Percentiles rank a stretch among this genome's conserved stretches.
Evolutionary conservation across 2,797 vertebrate genomes (phyloP).

Genomic region (Molothrus aeneus): DNA sequence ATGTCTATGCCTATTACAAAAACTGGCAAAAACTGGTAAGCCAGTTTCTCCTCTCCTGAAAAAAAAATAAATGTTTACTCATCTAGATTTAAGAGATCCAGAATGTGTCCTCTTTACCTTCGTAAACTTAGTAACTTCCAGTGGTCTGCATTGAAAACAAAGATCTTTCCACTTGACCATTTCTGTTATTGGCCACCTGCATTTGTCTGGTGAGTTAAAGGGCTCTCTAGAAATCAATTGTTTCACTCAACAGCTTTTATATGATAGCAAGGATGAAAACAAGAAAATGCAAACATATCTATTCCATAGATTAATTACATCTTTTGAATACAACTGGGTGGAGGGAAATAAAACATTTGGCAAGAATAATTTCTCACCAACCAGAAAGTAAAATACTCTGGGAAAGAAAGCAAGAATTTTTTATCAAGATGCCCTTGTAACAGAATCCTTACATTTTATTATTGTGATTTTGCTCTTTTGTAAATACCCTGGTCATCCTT

Average conservation of each 20-base stretch:
- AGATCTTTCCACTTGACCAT: background rate
- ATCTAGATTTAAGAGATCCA: background rate
- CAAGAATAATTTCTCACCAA: background rate
- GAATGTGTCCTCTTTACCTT: background rate
- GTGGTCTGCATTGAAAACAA: background rate
- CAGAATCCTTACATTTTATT: background rate
- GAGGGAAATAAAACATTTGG: background rate
- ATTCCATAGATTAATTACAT: background rate
- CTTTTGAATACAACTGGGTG: background rate
- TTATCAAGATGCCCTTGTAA: background rate
- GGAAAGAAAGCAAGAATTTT: background rate
- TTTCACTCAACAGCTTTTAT: background rate
- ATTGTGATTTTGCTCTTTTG: background rate
- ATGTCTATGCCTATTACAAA: background rate
- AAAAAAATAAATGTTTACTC: background rate
- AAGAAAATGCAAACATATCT: background rate
- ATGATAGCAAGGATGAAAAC: background rate
- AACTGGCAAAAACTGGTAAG: background rate
- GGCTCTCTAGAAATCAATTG: background rate
- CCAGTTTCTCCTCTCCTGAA: background rate
- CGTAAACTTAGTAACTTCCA: background rate
- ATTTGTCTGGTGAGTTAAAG: background rate
- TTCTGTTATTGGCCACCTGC: background rate
- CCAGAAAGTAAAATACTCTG: background rate
- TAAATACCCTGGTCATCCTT: background rate